Base-by-base conservation (phyloP, 2,113 vertebrate species). In the Neotoma lepida region DNA sequence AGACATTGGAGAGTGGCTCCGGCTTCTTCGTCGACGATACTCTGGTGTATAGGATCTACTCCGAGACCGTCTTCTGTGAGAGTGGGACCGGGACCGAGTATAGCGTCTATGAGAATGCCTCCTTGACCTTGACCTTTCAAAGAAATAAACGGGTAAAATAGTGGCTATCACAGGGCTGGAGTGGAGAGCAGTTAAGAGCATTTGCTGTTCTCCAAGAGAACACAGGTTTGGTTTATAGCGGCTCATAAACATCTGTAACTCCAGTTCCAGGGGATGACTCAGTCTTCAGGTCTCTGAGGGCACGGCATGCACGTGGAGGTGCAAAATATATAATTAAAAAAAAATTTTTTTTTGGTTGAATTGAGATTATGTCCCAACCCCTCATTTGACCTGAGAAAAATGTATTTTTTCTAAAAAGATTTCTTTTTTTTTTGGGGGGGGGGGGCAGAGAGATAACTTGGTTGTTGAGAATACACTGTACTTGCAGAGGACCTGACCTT, bases 1-100 rank as follows among this genome's bases (percentile, higher is more conserved):
- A 58, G 99, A 99, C 98, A 98, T 99, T 17, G 99, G 99, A 58
- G 99, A 99, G 54, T 98, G 98, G 96, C 99, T 99, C 92, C 98
- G 98, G 98, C 99, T 99, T 96, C 98, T 99, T 95, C 98, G 98
- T 77, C 99, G 98, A 0, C 98, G 98, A 96, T 99, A 99, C 9
- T 99, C 99, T 20, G 99, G 99, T 0, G 98, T 99, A 88, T 99
- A 99, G 0, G 99, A 99, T 93, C 98, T 99, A 97, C 99, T 99
- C 92, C 98, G 99, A 94, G 99, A 99, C 90, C 99, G 99, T 94
- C 98, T 99, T 95, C 98, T 98, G 41, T 99, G 98, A 93, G 99
- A 99, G 96, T 98, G 98, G 74, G 99, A 99, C 93, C 98, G 98
- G 95, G 99, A 99, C 63, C 98, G 99, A 93, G 98, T 99, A 94